Evolutionary conservation across 2,797 vertebrate species (phyloP).

Genomic region (Enteromius viviparus): DNA sequence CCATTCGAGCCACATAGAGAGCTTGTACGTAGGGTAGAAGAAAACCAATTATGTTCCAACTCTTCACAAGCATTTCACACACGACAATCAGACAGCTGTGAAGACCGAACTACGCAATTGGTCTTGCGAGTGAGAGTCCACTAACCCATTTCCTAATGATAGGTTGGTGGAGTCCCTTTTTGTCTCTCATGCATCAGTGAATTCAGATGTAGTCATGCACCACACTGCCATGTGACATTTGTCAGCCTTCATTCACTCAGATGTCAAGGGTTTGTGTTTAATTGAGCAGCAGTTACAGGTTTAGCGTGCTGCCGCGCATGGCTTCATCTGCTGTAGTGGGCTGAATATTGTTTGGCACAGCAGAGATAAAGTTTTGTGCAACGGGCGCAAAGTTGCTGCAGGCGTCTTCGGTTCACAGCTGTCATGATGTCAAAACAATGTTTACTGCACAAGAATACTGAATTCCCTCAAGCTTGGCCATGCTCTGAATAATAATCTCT

Average conservation of each 20-base stretch:
- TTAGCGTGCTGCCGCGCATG: constrained; percentile 1
- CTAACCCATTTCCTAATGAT: constrained; percentile 67
- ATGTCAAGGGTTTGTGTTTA: constrained; percentile 31
- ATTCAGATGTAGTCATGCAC: constrained; percentile 34
- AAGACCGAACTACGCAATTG: constrained; percentile 42
- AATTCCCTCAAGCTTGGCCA: constrained; percentile 55
- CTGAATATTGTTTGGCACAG: constrained; percentile 41
- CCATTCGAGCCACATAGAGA: constrained; percentile 33
- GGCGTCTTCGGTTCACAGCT: constrained; percentile 61
- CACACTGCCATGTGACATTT: constrained; percentile 25
- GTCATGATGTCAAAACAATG: constrained; percentile 65
- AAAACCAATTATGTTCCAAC: constrained; percentile 38
- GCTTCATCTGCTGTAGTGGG: constrained; percentile 24
- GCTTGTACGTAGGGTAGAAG: constrained; percentile 25
- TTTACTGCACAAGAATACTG: constrained; percentile 58
- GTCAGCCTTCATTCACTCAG: constrained; percentile 29
- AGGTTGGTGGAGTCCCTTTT: constrained; percentile 36
- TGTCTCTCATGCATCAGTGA: constrained; percentile 43
- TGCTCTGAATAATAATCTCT: constrained; percentile 58
- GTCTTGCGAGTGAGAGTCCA: constrained; percentile 44
- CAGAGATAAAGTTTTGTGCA: constrained; percentile 49
- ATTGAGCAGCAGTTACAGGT: constrained; percentile 43
- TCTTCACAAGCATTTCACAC: constrained; percentile 60
- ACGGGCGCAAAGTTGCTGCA: constrained; percentile 48
- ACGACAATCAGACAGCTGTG: constrained; percentile 66